These are phyloP conservation scores for Albula glossodonta DNA, from an alignment of 2,113 vertebrate species.

Conservation along the genomic window DNA sequence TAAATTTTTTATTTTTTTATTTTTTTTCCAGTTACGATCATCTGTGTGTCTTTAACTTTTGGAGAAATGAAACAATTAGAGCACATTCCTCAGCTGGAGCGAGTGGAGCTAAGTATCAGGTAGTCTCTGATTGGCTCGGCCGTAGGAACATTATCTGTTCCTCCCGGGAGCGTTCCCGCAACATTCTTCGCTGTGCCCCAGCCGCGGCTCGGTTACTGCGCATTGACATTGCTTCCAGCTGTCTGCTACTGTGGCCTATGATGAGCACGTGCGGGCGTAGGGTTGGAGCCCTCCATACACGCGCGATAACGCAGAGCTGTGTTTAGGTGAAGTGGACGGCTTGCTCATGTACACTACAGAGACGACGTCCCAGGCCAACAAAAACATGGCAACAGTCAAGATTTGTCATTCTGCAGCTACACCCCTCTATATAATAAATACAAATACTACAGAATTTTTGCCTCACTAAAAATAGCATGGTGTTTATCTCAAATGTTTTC, in stretches of 20 bases:
- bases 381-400: neutral
- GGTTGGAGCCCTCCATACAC: neutral
- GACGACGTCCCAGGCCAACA: neutral
- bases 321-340: neutral
- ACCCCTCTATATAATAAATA: neutral
- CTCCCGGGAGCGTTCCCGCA: neutral
- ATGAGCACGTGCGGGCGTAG: neutral
- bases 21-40: neutral
- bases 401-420: neutral
- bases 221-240: neutral
- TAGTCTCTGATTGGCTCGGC: neutral
- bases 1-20: too few relatives aligned
- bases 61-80: neutral
- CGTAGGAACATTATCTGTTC: neutral
- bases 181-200: neutral
- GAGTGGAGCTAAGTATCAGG: neutral
- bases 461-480: too few relatives aligned
- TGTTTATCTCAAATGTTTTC: too few relatives aligned
- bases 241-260: neutral
- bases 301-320: neutral
- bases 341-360: neutral
- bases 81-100: neutral
- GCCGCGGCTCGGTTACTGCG: neutral
- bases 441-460: too few relatives aligned
- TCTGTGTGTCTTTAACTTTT: neutral